Conservation (phyloP, 2,797 vertebrate genomes). For the Darevskia nairensis region DNA sequence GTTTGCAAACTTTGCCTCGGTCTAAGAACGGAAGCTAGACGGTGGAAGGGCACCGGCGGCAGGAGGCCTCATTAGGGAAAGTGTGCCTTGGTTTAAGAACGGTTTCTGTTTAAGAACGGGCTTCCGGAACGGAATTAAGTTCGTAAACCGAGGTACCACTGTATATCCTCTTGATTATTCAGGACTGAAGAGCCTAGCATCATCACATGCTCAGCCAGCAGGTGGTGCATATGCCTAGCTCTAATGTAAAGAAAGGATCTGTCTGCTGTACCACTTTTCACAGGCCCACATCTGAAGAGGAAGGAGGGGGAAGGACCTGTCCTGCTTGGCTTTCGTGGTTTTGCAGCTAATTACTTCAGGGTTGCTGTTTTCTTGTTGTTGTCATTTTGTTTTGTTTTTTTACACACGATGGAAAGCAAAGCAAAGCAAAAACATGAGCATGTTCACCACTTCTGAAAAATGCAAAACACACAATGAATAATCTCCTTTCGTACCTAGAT, state of each 20-base stretch:
- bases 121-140: too few species aligned
- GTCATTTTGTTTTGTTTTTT: constrained; percentile 10
- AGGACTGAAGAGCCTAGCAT: accelerated
- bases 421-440: neutral
- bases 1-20: too few species aligned
- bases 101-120: too few species aligned
- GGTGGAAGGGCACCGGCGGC: accelerated
- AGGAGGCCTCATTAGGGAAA: too few species aligned
- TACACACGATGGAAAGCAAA: neutral
- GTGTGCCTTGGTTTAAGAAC: too few species aligned
- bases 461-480: neutral
- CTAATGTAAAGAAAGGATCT: neutral
- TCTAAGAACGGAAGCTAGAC: too few species aligned
- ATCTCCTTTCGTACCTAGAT: neutral
- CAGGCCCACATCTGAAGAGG: neutral
- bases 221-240: constrained; percentile 29
- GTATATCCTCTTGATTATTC: neutral
- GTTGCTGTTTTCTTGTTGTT: constrained; percentile 9
- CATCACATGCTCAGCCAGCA: constrained; percentile 34
- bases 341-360: constrained; percentile 11
- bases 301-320: accelerated
- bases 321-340: neutral
- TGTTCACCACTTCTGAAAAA: neutral
- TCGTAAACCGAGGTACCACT: too few species aligned
- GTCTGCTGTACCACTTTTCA: neutral